Evolutionary conservation across 2,797 vertebrate genomes (phyloP).

Genomic region (Clarias laeviceps): DNA sequence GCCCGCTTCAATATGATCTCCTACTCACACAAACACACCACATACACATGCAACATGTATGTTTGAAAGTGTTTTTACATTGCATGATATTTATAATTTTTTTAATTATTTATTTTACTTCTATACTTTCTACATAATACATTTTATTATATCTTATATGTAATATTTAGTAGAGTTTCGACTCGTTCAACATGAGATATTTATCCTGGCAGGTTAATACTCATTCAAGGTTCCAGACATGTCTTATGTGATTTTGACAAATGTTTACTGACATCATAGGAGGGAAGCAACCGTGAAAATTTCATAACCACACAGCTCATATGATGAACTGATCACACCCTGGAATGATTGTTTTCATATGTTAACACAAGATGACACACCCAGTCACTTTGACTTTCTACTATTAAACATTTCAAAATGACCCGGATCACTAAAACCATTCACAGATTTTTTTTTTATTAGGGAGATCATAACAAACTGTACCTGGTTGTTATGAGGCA

Average conservation of each 20-base stretch:
- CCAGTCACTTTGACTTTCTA: not conserved
- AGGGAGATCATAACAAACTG: not conserved
- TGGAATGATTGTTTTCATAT: not conserved
- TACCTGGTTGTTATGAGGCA: constrained; percentile 96
- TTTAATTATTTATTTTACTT: not conserved
- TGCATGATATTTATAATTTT: too few relatives aligned
- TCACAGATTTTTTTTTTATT: not conserved
- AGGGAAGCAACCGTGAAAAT: not conserved
- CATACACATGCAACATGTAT: constrained; percentile 2
- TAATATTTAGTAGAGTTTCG: not conserved
- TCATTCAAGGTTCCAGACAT: not conserved
- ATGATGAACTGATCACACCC: constrained; percentile 1
- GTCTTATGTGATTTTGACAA: constrained; percentile 1
- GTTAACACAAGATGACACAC: not conserved
- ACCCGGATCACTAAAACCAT: not conserved
- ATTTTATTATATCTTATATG: not conserved
- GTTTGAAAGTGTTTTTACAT: not conserved
- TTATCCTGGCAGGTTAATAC: not conserved
- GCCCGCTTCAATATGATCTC: constrained; percentile 98
- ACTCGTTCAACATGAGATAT: not conserved
- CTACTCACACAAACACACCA: constrained; percentile 64
- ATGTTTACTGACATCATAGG: not conserved
- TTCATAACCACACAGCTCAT: not conserved
- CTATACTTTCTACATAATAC: not conserved
- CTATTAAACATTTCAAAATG: not conserved